These are phyloP conservation scores for Cheilosia vernalis DNA, from an alignment of 2,888 invertebrate genomes.

Conservation along the genomic window DNA sequence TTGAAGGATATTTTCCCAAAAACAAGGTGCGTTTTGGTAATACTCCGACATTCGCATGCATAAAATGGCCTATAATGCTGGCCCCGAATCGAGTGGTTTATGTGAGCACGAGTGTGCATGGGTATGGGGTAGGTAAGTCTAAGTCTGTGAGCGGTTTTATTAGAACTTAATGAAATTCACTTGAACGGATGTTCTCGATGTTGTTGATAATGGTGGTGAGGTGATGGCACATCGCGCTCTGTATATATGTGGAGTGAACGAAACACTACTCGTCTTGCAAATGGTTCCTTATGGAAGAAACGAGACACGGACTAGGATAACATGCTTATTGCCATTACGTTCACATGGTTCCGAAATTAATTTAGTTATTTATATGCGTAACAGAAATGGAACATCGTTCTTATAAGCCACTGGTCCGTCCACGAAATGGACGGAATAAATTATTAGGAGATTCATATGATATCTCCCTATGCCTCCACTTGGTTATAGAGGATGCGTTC, in stretches of 20 bases:
- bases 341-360: slow-evolving; percentile 73
- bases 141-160: slow-evolving; percentile 71
- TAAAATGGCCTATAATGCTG: slow-evolving; percentile 43
- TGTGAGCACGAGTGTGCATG: background rate
- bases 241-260: background rate
- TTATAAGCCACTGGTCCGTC: background rate
- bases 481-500: slow-evolving; percentile 4
- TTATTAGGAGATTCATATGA: slow-evolving; percentile 33
- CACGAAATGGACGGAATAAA: slow-evolving; percentile 38
- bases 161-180: slow-evolving; percentile 72
- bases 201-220: slow-evolving; percentile 11
- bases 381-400: slow-evolving; percentile 65
- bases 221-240: background rate
- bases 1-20: slow-evolving; percentile 31
- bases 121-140: background rate
- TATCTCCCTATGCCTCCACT: background rate
- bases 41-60: slow-evolving; percentile 54
- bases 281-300: slow-evolving; percentile 57
- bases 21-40: slow-evolving; percentile 40
- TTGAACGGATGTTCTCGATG: slow-evolving; percentile 60
- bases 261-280: slow-evolving; percentile 54
- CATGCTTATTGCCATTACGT: slow-evolving; percentile 70
- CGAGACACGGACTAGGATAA: slow-evolving; percentile 62
- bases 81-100: background rate
- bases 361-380: slow-evolving; percentile 74